These are phyloP conservation scores for Myotis myotis DNA, from an alignment of 2,797 vertebrate species.

Conservation along the genomic window DNA sequence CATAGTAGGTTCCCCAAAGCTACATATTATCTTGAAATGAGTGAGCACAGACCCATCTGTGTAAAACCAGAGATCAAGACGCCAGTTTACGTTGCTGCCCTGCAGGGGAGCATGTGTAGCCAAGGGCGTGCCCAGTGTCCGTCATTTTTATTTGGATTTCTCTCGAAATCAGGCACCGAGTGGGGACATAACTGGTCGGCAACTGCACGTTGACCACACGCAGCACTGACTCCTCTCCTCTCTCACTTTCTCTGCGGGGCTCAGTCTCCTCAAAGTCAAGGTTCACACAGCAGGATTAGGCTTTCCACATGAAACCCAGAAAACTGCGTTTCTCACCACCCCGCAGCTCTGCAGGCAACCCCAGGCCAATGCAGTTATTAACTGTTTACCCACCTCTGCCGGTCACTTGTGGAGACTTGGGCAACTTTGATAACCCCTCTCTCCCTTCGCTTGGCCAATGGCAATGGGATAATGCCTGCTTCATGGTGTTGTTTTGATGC, in stretches of 20 bases:
- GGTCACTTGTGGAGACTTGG: neutral
- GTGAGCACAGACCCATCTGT: neutral
- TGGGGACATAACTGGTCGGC: neutral
- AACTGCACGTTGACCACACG: neutral
- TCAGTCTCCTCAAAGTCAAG: conserved; percentile 58
- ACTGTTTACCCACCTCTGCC: neutral
- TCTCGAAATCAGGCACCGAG: accelerated
- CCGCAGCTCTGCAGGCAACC: conserved; percentile 65
- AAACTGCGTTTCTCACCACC: conserved; percentile 63
- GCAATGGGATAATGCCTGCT: neutral
- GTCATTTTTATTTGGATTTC: neutral
- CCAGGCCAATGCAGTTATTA: conserved; percentile 60
- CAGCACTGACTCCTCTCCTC: neutral
- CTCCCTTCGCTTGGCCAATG: neutral
- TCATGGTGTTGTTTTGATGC: neutral
- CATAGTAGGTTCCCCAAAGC: neutral
- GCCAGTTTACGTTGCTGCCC: neutral
- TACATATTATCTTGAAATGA: neutral
- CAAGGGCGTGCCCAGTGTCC: neutral
- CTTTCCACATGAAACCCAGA: conserved; percentile 57
- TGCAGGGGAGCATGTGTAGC: neutral
- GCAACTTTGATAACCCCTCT: neutral
- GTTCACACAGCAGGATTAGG: neutral
- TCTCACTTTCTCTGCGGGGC: conserved; percentile 31
- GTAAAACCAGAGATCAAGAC: neutral